Base-by-base conservation (phyloP, 2,797 vertebrate genomes). In the Fratercula arctica region DNA sequence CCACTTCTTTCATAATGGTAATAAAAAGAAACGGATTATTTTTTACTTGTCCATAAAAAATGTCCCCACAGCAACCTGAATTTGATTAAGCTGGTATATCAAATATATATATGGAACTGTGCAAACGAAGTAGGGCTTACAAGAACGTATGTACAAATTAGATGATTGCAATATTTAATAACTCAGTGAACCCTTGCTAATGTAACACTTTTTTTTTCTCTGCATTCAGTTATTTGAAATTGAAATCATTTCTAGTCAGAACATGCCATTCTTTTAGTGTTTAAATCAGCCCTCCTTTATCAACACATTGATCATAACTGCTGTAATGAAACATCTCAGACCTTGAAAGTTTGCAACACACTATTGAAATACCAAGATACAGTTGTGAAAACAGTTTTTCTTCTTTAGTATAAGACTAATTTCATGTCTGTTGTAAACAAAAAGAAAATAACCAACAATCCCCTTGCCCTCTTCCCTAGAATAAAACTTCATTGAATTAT, bases 31-130 rank as follows among this genome's bases (percentile, higher is more conserved):
- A 51, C 35, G 59, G 67, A 92, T 94, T 94, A 78, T 80, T 82
- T 96, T 95, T 91, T 5, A 82, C 61, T 89, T 90, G 51, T 79
- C 46, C 83, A 87, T 91, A 89, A 95, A 96, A 95, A 74, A 89
- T 50, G 35, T 91, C 43, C 56, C 29, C 77, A 73, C 74, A 89
- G 76, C 80, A 94, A 95, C n/a, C 28, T 70, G 59, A 94, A 95
- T 83, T 11, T 93, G 83, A 95, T 95, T 96, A 96, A 92, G 54
- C 51, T 82, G 82, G 51, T 96, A 79, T 90, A 95, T 96, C 89
- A 95, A 90, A 87, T 53, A 89, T 70, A 83, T 72, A 73, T 76
- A 95, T 50, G 33, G 67, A 95, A 83, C 45, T 70, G 29, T 43
- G 67, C 48, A 80, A 37, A 76, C 19, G 3, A 78, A 94, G 63